These are phyloP conservation scores for Sarcophaga peregrina DNA, from an alignment of 1,140 invertebrate genomes.

Conservation along the genomic window DNA sequence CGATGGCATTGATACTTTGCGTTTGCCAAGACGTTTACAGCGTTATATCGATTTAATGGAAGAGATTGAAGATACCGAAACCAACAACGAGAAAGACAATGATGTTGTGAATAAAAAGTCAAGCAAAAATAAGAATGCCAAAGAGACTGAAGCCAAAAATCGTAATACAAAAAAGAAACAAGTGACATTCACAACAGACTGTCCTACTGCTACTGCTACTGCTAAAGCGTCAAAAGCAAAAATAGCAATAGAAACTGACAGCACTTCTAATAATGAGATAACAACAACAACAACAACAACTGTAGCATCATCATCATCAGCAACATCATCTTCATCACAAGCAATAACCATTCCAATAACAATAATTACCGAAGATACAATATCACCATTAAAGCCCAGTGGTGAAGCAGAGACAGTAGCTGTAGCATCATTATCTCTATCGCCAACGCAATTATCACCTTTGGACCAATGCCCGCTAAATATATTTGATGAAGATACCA, in stretches of 20 bases:
- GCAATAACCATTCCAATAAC: neutral
- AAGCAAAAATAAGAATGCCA: slow-evolving; percentile 22
- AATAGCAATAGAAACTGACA: neutral
- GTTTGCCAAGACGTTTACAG: slow-evolving; percentile 73
- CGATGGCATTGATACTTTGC: slow-evolving; percentile 75
- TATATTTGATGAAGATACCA: neutral
- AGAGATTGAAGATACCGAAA: slow-evolving; percentile 68
- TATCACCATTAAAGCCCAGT: neutral
- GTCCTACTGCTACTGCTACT: slow-evolving; percentile 32
- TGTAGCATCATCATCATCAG: neutral
- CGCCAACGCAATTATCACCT: neutral
- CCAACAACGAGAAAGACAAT: slow-evolving; percentile 32
- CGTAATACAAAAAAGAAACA: slow-evolving; percentile 20
- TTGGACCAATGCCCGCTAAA: neutral
- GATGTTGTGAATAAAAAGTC: slow-evolving; percentile 8
- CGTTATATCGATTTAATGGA: slow-evolving; percentile 79
- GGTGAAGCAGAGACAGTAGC: neutral
- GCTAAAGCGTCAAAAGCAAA: slow-evolving; percentile 44
- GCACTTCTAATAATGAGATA: too few relatives aligned
- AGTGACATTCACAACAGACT: slow-evolving; percentile 40
- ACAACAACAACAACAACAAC: too few relatives aligned
- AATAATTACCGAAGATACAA: neutral
- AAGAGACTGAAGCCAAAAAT: slow-evolving; percentile 12
- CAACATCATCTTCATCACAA: neutral
- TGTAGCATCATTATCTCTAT: neutral